Percentiles rank a stretch among this genome's conserved stretches.
phyloP scores from a whole-genome alignment of 2,888 invertebrate species.

The Cremastinae sp. region DNA sequence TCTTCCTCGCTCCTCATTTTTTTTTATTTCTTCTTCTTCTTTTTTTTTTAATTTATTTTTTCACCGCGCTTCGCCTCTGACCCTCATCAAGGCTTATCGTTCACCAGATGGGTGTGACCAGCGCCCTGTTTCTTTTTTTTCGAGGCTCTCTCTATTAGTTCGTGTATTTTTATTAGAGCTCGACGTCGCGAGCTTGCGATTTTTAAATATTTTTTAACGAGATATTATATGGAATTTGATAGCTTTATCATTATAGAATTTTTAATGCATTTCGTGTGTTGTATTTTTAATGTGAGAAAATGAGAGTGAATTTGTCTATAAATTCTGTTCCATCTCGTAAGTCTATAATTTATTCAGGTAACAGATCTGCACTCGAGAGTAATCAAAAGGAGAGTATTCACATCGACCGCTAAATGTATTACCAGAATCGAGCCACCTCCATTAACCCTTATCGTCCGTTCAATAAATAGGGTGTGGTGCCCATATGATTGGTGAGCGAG shows the following conservation, averaged over 20 bases:
- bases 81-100: conserved; percentile 58
- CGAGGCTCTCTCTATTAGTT: conserved; percentile 12
- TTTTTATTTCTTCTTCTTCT: conserved; percentile 57
- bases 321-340: neutral
- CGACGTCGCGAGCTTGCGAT: no score
- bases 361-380: conserved; percentile 14
- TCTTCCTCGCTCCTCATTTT: conserved; percentile 19
- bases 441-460: conserved; percentile 43
- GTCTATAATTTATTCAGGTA: neutral
- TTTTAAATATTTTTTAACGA: no score
- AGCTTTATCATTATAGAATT: no score
- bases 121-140: conserved; percentile 44
- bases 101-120: conserved; percentile 60
- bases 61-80: conserved; percentile 45
- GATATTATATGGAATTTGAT: no score
- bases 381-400: conserved; percentile 8
- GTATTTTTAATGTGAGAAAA: conserved; percentile 14
- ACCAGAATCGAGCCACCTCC: conserved; percentile 35
- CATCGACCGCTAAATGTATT: conserved; percentile 28
- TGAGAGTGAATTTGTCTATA: neutral
- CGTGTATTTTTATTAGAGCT: no score
- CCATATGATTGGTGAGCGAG: neutral
- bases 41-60: conserved; percentile 56
- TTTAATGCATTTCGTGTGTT: neutral
- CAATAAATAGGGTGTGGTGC: conserved; percentile 25